Evolutionary conservation across 1,140 invertebrate genomes (phyloP), one percentile per base, ranked within the genome.

Genomic region (Hestina assimilis): DNA sequence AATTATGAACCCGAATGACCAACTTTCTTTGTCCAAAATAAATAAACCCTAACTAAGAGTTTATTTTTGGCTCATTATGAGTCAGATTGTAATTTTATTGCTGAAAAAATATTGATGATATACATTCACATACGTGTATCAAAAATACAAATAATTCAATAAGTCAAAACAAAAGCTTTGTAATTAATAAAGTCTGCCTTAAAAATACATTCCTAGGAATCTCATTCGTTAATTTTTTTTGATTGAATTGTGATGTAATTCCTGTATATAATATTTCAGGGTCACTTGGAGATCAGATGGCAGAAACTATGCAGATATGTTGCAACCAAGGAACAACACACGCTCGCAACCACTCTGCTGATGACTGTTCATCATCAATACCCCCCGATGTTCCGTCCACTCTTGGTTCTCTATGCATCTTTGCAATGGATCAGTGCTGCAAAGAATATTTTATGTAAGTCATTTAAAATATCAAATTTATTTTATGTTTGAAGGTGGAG

Each of bases 361-460:
- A 65, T 3, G 78, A 77, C 38, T 83, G 80, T 31, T 67, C 72
- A 5, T 73, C 72, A 0, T 68, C 79, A 1, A 46, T 65, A 2
- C 75, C 74, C 0, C 71, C 77, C 0, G 59, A 67, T n/a, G 75
- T 83, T 3, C 52, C 70, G 0, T 28, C 68, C 1, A 45, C 56
- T 0, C 73, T 83, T 11, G 65, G 56, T 0, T 56, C 69, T 0
- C 43, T 81, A 2, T 86, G 83, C 48, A 58, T 69, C 3, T 76
- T 79, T 15, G 80, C 78, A 0, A 78, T 80, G 67, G 70, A 77
- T 23, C 66, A 83, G 14, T 86, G 83, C 59, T 86, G 83, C 57
- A 77, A 75, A 38, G 78, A 83, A 45, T 83, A 84, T 46, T 76
- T 74, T 52, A 59, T 69, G 83, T 86, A 63, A 79, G 75, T 74